These are phyloP conservation scores for Sinodicranocentrus sp. DNA, from an alignment of 2,888 invertebrate species.

Conservation along the genomic window DNA sequence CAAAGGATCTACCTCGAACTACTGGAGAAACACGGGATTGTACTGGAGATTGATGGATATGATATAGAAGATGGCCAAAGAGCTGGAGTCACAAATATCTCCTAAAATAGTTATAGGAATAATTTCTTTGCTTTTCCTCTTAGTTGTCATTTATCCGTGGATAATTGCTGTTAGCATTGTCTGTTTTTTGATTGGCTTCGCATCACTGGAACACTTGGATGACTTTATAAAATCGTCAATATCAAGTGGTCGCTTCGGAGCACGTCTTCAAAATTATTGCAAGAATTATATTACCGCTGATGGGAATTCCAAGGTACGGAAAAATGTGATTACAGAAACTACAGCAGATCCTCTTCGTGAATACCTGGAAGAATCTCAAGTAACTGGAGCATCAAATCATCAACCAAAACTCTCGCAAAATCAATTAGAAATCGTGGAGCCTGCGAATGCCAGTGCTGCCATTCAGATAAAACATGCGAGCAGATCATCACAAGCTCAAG, in stretches of 20 bases:
- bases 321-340: conserved; percentile 39
- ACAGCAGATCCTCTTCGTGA: conserved; percentile 49
- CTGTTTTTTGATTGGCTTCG: conserved; percentile 66
- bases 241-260: conserved; percentile 35
- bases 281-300: conserved; percentile 23
- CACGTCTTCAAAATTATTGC: conserved; percentile 8
- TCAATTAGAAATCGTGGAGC: too few species aligned
- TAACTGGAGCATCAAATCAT: background rate
- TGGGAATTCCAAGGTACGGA: background rate
- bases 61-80: conserved; percentile 33
- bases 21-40: too few species aligned
- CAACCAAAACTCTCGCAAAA: conserved; percentile 7
- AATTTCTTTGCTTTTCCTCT: conserved; percentile 46
- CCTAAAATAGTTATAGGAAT: conserved; percentile 39
- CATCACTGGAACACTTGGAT: conserved; percentile 58
- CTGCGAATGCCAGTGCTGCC: too few species aligned
- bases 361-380: conserved; percentile 34
- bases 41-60: too few species aligned
- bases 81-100: conserved; percentile 12
- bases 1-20: too few species aligned
- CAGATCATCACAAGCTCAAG: conserved; percentile 26
- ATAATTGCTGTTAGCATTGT: conserved; percentile 67
- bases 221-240: conserved; percentile 48
- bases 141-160: conserved; percentile 72
- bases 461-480: too few species aligned